Conservation (phyloP, 2,888 invertebrate species). For the Protonemura montana region DNA sequence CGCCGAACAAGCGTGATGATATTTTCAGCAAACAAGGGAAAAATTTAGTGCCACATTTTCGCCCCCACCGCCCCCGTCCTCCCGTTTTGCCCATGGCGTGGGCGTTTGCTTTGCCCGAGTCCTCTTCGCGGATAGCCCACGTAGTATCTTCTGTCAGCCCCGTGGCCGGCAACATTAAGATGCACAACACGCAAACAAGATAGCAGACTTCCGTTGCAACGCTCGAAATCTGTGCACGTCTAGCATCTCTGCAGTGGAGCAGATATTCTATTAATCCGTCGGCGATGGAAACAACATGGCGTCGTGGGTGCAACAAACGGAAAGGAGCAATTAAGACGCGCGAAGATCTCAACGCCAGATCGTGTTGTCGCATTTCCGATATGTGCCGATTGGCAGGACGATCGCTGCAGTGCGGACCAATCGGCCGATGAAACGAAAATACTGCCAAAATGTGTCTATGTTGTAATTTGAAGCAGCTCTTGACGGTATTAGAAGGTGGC, state of each 20-base stretch:
- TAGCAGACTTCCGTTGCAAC: too few relatives aligned
- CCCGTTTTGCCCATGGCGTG: background rate
- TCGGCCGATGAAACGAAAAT: background rate
- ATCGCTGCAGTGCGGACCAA: background rate
- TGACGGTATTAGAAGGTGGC: background rate
- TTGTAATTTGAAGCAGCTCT: background rate
- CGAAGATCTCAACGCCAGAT: background rate
- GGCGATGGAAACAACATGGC: background rate
- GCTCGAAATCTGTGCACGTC: background rate
- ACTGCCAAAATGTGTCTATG: background rate
- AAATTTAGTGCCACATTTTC: background rate
- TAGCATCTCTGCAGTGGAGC: too few relatives aligned
- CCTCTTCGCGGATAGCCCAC: too few relatives aligned
- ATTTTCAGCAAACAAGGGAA: slow-evolving; percentile 1
- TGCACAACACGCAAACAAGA: too few relatives aligned
- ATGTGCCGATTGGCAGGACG: background rate
- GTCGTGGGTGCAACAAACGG: background rate
- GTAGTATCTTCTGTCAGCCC: too few relatives aligned
- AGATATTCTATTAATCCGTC: too few relatives aligned
- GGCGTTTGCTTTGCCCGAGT: too few relatives aligned
- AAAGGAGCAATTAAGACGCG: background rate
- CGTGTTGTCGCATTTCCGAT: background rate
- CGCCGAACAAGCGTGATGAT: background rate
- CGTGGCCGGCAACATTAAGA: too few relatives aligned
- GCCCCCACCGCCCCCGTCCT: too few relatives aligned